Base-by-base conservation (phyloP, 2,797 vertebrate species). In the Ambastaia sidthimunki region DNA sequence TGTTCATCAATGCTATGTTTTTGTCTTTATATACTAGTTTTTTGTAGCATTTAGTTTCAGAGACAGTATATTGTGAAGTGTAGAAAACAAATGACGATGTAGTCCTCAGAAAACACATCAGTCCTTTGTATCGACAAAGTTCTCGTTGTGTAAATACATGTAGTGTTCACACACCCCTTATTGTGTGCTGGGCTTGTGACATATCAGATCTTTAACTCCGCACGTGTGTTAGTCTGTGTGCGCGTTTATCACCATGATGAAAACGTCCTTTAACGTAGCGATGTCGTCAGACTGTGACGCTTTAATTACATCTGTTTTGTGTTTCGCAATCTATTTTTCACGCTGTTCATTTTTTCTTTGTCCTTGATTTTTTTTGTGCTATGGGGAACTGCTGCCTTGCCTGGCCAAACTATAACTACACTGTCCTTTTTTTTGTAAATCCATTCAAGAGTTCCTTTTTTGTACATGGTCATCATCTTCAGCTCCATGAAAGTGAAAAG, bases 161-260 rank as follows among this genome's bases (percentile, higher is more conserved):
- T 82, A 71, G 71, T 82, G 65, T 78, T 71, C 19, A 50, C 75
- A 63, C 82, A 67, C 47, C 59, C n/a, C 28, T 69, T 78, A 47
- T 50, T 12, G 63, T 74, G 65, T 72, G 74, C 74, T 65, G 75
- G 81, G 84, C 82, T 74, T 48, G 54, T 79, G 76, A 86, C 87
- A 86, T 87, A 87, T 87, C 87, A 85, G 81, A 83, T 82, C 75
- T 80, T 74, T 76, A 80, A 73, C 71, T 85, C 76, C 67, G 47
- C 86, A 82, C 72, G 65, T 71, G 73, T 65, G 57, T 55, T 21
- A 37, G 78, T 59, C 44, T 19, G 62, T n/a, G 65, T 15, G 31
- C 13, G 71, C 31, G 65, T 80, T 74, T 52, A 67, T 86, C 83
- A 85, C 80, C 62, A 84, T 72, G 62, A 84, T 66, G 55, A 81